These are phyloP conservation scores for Ammodytes marinus DNA, from an alignment of 2,113 vertebrate species.

Conservation along the genomic window DNA sequence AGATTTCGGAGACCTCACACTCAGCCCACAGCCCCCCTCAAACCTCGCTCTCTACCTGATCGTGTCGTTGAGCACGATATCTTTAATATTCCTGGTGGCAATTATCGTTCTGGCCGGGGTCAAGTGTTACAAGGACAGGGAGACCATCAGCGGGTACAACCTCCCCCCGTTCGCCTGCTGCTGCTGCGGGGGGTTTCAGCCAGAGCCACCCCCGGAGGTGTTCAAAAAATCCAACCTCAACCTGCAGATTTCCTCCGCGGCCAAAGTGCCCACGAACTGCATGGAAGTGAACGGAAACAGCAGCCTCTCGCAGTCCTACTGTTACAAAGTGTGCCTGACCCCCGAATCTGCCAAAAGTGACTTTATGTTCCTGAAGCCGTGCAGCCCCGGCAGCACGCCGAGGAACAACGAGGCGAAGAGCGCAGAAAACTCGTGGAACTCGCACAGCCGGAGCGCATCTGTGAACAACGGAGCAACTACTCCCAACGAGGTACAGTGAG, in stretches of 20 bases:
- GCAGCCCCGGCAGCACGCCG: conserved; percentile 84
- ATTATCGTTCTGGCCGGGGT: conserved; percentile 91
- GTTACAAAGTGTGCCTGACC: conserved; percentile 92
- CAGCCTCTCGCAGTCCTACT: conserved; percentile 88
- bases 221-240: conserved; percentile 91
- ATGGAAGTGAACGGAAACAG: conserved; percentile 84
- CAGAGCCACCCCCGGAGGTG: conserved; percentile 84
- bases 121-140: conserved; percentile 89
- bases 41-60: conserved; percentile 92
- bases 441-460: conserved; percentile 78
- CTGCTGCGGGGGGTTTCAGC: conserved; percentile 83
- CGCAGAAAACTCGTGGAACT: conserved; percentile 83
- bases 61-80: conserved; percentile 92
- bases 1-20: conserved; percentile 89
- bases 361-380: conserved; percentile 95
- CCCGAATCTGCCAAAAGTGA: conserved; percentile 93
- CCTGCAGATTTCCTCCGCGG: conserved; percentile 84
- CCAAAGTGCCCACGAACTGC: conserved; percentile 87
- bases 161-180: conserved; percentile 83
- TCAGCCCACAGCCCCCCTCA: conserved; percentile 86
- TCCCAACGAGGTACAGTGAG: conserved; percentile 85
- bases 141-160: conserved; percentile 79
- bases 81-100: conserved; percentile 91
- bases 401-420: conserved; percentile 89
- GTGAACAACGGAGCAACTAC: conserved; percentile 85